Base-by-base conservation (phyloP, 2,113 vertebrate species). In the Pogonocichla stellata region DNA sequence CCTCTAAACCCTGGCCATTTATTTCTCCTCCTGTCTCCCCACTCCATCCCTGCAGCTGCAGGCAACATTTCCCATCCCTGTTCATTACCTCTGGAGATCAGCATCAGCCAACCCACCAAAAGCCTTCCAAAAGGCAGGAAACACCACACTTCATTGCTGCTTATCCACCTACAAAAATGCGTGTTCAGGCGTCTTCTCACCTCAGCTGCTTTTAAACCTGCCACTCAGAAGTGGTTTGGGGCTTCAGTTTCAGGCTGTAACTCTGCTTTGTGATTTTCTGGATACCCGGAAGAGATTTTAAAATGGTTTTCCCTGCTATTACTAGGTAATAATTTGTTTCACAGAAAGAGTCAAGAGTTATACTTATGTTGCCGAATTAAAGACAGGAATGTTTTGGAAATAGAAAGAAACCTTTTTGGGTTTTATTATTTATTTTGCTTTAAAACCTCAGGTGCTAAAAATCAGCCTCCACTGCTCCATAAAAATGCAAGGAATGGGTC, bases 181-280 rank as follows among this genome's bases (percentile, higher is more conserved):
- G 22, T 58, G 74, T 91, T 92, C 94, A 91, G 95, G 86, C 86
- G 57, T 65, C 91, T 86, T 86, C 73, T 72, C 66, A 91, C 62
- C 89, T 65, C 93, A 89, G 33, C 61, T 61, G 36, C 82, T 91
- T 87, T 72, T 57, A 83, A 91, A 71, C 12, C 65, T 92, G 81
- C 40, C 61, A 65, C 50, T 94, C 78, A 90, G 78, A 92, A 95
- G 89, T 54, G 58, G 89, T 82, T 90, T 90, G 62, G 47, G 62
- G 62, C 70, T 95, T 69, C 61, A 73, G 50, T 95, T 80, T 72
- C 33, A 72, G 50, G 47, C 47, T 86, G 12, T 58, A 61, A 61
- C 65, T 78, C 77, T 65, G 57, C 65, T 87, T 45, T 90, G 36
- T 91, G 86, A 89, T 87, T 29, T 89, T 95, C 77, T 56, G 48